These are phyloP conservation scores for Clamator glandarius DNA, from an alignment of 2,797 vertebrate genomes.

Conservation along the genomic window DNA sequence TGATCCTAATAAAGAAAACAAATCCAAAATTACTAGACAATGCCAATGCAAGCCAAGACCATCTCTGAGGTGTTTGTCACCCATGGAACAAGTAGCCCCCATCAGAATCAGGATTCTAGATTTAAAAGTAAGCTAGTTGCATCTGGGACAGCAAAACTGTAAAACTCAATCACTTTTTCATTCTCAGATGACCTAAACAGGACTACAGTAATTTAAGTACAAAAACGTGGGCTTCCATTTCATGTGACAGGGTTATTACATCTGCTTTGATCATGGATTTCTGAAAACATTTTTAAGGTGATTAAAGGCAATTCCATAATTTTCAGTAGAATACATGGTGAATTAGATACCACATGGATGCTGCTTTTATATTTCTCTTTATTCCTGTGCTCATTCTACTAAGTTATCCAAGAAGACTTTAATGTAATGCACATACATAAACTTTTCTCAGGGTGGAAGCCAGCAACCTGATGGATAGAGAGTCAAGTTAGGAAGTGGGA, in stretches of 20 bases:
- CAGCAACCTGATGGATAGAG: neutral
- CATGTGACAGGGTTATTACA: neutral
- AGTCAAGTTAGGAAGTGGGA: neutral
- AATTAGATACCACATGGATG: neutral
- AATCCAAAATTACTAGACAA: neutral
- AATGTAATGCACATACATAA: neutral
- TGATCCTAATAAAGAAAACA: neutral
- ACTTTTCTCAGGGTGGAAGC: neutral
- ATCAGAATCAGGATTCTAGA: neutral
- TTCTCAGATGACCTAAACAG: neutral
- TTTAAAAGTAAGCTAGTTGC: neutral
- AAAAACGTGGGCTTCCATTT: neutral
- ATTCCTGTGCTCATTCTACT: neutral
- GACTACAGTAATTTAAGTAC: neutral
- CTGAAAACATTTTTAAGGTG: neutral
- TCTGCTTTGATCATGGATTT: constrained; percentile 11
- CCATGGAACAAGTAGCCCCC: neutral
- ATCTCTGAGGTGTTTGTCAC: neutral
- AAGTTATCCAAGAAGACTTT: neutral
- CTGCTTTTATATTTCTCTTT: neutral
- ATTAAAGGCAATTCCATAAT: constrained; percentile 11
- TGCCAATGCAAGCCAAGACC: neutral
- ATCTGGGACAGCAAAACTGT: neutral
- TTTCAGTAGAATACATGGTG: neutral
- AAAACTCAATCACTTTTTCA: neutral